These are phyloP conservation scores for Bombyx mori DNA, from an alignment of 1,140 invertebrate genomes.

Conservation along the genomic window DNA sequence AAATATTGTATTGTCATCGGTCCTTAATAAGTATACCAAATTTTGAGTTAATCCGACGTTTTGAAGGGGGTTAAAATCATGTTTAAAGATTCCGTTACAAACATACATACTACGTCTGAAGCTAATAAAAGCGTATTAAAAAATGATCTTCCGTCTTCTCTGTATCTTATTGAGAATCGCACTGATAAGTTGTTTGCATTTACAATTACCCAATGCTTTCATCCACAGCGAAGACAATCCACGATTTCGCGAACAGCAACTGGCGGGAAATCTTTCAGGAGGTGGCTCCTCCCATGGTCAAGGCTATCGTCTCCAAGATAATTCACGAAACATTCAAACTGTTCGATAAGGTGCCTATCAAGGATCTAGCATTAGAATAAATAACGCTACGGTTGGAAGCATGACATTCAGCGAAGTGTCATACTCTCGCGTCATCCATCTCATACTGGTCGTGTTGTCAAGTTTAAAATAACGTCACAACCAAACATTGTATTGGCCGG, in stretches of 20 bases:
- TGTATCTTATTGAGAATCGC: no score
- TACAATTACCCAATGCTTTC: neutral
- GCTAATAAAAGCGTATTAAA: neutral
- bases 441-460: no score
- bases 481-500: no score
- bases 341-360: conserved; percentile 38
- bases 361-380: conserved; percentile 16
- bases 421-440: no score
- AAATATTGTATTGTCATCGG: no score
- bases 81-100: neutral
- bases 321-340: conserved; percentile 35
- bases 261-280: conserved; percentile 57
- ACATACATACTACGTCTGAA: neutral
- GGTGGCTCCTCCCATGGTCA: conserved; percentile 48
- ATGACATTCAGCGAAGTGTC: no score
- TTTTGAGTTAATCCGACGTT: no score
- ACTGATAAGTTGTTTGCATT: neutral
- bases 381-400: no score
- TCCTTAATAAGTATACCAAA: no score
- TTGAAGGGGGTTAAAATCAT: no score
- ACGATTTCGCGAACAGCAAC: conserved; percentile 46
- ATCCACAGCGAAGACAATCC: conserved; percentile 44
- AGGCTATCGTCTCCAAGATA: conserved; percentile 35
- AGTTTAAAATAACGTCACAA: no score
- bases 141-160: no score